Percentiles rank a stretch among this genome's conserved stretches.
Conservation (phyloP, 2,888 invertebrate species). For the Orthosia gothica region DNA sequence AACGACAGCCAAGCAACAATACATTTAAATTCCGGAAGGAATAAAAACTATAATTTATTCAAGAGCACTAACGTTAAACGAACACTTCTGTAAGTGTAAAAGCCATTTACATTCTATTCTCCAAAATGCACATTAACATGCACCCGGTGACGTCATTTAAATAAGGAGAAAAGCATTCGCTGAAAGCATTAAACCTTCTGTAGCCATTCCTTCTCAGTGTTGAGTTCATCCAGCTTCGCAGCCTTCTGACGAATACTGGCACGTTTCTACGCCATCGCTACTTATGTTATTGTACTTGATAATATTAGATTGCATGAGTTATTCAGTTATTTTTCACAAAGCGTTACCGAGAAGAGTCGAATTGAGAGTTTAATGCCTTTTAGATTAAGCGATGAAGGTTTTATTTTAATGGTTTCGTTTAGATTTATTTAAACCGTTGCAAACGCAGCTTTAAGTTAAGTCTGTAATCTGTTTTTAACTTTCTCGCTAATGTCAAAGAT, state of each 20-base stretch:
- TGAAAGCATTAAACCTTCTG: conserved; percentile 61
- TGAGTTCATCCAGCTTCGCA: conserved; percentile 40
- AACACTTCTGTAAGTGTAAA: conserved; percentile 26
- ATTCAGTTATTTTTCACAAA: no score
- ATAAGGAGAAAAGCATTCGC: conserved; percentile 59
- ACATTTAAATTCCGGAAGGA: no score
- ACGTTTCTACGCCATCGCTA: conserved; percentile 27
- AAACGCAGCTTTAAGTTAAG: neutral
- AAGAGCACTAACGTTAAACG: conserved; percentile 9
- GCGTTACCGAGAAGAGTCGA: neutral
- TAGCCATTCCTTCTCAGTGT: conserved; percentile 47
- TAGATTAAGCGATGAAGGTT: conserved; percentile 21
- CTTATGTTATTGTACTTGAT: no score
- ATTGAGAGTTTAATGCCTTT: conserved; percentile 30
- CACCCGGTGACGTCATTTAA: conserved; percentile 51
- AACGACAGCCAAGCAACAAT: neutral
- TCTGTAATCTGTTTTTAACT: neutral
- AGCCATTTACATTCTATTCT: conserved; percentile 40
- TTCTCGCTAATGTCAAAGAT: neutral
- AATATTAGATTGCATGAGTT: no score
- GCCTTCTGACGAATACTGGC: conserved; percentile 36
- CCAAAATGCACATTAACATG: conserved; percentile 40
- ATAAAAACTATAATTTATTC: no score
- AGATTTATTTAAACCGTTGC: neutral
- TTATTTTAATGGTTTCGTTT: conserved; percentile 10